These are phyloP conservation scores for Lamproptera curius DNA, from an alignment of 2,888 invertebrate genomes.

Conservation along the genomic window DNA sequence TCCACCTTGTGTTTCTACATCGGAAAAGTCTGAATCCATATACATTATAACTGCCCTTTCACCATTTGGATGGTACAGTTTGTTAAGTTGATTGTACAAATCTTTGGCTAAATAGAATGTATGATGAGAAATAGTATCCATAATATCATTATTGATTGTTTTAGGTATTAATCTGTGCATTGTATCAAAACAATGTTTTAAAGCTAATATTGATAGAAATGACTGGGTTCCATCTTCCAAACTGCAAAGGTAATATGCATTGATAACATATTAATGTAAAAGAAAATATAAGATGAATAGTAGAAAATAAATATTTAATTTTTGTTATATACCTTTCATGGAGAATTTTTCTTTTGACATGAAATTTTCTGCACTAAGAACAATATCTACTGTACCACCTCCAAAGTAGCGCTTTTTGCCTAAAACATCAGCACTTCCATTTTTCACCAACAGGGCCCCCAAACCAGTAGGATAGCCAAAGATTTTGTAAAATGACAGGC, in stretches of 20 bases:
- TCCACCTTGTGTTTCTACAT: constrained; percentile 85
- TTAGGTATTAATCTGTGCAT: constrained; percentile 81
- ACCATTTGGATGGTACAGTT: constrained; percentile 85
- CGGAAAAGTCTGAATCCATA: constrained; percentile 82
- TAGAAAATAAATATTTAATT: too few relatives aligned
- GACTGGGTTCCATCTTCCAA: constrained; percentile 97
- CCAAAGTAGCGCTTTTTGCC: constrained; percentile 89
- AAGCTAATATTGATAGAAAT: constrained; percentile 89
- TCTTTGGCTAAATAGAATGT: constrained; percentile 87
- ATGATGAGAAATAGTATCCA: constrained; percentile 83
- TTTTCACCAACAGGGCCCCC: constrained; percentile 91
- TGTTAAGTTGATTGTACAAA: constrained; percentile 80
- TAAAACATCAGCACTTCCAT: constrained; percentile 78
- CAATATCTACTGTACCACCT: constrained; percentile 95
- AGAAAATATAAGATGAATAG: too few relatives aligned
- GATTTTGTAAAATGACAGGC: constrained; percentile 97
- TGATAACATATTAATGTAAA: too few relatives aligned
- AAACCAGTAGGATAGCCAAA: constrained; percentile 97
- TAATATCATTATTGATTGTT: constrained; percentile 58
- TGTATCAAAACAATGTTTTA: constrained; percentile 90
- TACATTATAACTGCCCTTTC: constrained; percentile 84
- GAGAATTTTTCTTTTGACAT: constrained; percentile 82
- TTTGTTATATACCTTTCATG: constrained; percentile 81
- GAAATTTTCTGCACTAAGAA: constrained; percentile 83
- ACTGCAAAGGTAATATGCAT: too few relatives aligned